A percentile compares a stretch with the other conserved stretches of the same genome.
These are phyloP conservation scores for Mormyrops attenuatus DNA, from an alignment of 2,797 vertebrate species.

Conservation along the genomic window DNA sequence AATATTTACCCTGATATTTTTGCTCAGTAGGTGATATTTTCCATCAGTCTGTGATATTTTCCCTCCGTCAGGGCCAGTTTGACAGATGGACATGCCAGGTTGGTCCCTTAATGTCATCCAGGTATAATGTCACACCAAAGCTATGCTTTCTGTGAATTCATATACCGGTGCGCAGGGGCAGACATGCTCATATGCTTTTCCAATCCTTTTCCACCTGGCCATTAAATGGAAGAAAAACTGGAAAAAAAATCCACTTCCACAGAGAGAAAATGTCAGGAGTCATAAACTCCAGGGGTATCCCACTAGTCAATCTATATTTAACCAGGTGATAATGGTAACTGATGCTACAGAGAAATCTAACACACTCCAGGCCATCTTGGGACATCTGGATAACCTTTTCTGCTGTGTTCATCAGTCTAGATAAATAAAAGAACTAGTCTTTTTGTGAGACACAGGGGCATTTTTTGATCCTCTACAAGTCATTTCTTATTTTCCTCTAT, in stretches of 20 bases:
- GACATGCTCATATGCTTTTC: not conserved
- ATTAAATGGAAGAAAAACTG: not conserved
- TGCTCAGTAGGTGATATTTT: not conserved
- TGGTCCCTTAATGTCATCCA: not conserved
- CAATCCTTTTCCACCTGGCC: not conserved
- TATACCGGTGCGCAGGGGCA: not conserved
- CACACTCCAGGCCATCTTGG: not conserved
- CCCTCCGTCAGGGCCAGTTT: not conserved
- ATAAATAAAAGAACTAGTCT: not conserved
- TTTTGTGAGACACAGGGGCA: not conserved
- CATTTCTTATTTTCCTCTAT: too few relatives aligned
- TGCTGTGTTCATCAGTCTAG: not conserved
- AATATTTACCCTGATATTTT: not conserved
- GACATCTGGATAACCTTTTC: not conserved
- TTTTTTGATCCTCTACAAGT: not conserved
- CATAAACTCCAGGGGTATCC: not conserved
- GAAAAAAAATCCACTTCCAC: not conserved
- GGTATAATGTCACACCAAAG: not conserved
- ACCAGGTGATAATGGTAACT: not conserved
- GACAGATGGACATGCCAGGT: not conserved
- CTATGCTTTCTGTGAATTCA: not conserved
- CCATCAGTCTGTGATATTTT: not conserved
- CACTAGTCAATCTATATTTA: not conserved
- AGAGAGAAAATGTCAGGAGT: not conserved
- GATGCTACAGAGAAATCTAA: not conserved